Percentiles rank a stretch among this genome's conserved stretches.
Evolutionary conservation across 2,113 vertebrate species (phyloP).

Genomic region (Rhabdornis inornatus): DNA sequence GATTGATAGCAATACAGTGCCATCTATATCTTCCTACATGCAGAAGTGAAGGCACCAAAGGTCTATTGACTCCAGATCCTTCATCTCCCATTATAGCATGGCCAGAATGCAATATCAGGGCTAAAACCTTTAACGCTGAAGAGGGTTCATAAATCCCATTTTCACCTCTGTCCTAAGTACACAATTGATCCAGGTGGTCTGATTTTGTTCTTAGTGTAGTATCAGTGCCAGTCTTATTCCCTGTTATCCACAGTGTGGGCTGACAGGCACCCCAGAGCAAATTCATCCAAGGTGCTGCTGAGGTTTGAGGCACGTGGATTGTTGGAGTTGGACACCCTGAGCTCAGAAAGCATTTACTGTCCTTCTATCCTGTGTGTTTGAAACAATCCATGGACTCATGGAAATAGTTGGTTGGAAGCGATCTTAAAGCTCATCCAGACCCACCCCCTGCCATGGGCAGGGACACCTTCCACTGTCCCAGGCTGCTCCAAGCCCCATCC

Average conservation of each 20-base stretch:
- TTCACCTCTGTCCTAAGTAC: neutral
- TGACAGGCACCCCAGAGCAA: neutral
- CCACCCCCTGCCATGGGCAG: neutral
- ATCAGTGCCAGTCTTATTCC: neutral
- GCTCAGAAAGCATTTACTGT: neutral
- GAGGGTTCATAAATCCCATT: neutral
- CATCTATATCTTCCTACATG: neutral
- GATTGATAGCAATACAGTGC: neutral
- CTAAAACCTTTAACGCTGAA: neutral
- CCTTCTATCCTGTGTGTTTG: neutral
- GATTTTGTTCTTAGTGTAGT: neutral
- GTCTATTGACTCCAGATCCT: neutral
- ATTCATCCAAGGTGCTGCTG: neutral
- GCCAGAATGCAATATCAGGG: neutral
- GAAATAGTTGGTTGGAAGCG: neutral
- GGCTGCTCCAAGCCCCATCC: neutral
- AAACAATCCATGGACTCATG: neutral
- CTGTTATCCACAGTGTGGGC: neutral
- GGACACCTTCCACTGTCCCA: neutral
- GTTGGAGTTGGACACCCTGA: neutral
- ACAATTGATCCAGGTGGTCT: neutral
- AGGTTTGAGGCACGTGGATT: neutral
- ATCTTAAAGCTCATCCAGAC: accelerated
- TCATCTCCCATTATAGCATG: neutral
- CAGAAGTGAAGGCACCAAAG: neutral